Conservation (phyloP, 2,888 invertebrate genomes). For the Drosophila melanocephala region DNA sequence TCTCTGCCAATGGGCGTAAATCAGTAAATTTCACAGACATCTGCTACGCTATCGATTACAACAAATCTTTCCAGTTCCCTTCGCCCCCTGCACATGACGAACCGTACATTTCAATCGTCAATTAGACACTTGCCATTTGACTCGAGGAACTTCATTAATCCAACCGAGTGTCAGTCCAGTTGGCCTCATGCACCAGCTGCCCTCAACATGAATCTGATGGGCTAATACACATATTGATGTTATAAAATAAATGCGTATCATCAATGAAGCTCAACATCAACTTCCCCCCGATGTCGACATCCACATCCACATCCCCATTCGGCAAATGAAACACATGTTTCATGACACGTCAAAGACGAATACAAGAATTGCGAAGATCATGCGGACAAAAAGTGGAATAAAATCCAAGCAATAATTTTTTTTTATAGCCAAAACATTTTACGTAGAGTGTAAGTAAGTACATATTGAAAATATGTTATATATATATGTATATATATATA, state of each 20-base stretch:
- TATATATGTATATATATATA: conserved; percentile 1
- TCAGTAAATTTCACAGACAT: conserved; percentile 29
- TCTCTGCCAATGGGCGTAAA: conserved; percentile 21
- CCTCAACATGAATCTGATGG: conserved; percentile 52
- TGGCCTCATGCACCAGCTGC: conserved; percentile 55
- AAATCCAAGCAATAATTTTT: conserved; percentile 67
- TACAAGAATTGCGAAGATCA: conserved; percentile 52
- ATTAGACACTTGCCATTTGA: conserved; percentile 71
- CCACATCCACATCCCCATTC: not conserved
- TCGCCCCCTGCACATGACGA: not conserved
- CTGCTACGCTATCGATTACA: conserved; percentile 51
- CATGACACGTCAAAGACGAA: conserved; percentile 61
- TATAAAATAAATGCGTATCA: conserved; percentile 57
- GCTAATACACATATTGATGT: conserved; percentile 44
- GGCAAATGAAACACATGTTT: conserved; percentile 67
- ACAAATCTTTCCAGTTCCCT: not conserved
- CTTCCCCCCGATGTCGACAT: accelerated
- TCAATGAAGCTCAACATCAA: conserved; percentile 29
- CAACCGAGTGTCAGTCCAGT: conserved; percentile 43
- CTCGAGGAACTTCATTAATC: conserved; percentile 68
- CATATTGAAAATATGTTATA: conserved; percentile 60
- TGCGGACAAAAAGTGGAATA: conserved; percentile 39
- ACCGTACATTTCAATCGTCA: conserved; percentile 43
- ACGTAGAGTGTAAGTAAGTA: conserved; percentile 56
- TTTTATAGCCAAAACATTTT: conserved; percentile 70